Evolutionary conservation across 2,113 vertebrate species (phyloP).

Genomic region (Hyperopisus bebe): DNA sequence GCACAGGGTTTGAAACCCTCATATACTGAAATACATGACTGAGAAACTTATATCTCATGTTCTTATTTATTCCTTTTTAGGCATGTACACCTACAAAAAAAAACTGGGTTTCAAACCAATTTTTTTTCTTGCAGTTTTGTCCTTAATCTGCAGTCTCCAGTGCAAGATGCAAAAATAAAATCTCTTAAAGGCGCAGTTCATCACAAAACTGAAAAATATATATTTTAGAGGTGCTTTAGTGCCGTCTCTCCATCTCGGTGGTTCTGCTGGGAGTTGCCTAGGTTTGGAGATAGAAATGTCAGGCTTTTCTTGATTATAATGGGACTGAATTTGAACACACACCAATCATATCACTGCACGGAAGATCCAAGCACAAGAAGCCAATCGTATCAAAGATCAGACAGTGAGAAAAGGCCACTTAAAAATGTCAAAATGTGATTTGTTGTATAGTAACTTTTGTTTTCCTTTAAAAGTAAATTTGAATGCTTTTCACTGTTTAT

Average conservation of each 20-base stretch:
- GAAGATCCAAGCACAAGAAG: not conserved
- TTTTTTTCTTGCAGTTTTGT: not conserved
- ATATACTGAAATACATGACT: not conserved
- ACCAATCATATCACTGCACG: not conserved
- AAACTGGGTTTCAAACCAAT: not conserved
- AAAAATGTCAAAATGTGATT: not conserved
- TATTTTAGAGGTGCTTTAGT: not conserved
- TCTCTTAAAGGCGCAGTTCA: not conserved
- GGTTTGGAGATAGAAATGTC: not conserved
- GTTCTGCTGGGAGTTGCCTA: not conserved
- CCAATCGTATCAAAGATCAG: not conserved
- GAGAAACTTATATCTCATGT: not conserved
- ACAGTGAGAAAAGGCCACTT: not conserved
- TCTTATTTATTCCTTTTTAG: not conserved
- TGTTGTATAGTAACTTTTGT: not conserved
- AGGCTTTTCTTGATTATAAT: too few species aligned
- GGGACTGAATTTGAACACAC: not conserved
- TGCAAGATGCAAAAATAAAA: not conserved
- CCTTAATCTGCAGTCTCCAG: not conserved
- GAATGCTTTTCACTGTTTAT: not conserved
- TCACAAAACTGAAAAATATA: not conserved
- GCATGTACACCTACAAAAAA: not conserved
- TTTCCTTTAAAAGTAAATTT: not conserved
- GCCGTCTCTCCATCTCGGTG: not conserved
- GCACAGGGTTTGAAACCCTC: not conserved